These are phyloP conservation scores for Anthrax anthrax DNA, from an alignment of 2,888 invertebrate species.

Conservation along the genomic window DNA sequence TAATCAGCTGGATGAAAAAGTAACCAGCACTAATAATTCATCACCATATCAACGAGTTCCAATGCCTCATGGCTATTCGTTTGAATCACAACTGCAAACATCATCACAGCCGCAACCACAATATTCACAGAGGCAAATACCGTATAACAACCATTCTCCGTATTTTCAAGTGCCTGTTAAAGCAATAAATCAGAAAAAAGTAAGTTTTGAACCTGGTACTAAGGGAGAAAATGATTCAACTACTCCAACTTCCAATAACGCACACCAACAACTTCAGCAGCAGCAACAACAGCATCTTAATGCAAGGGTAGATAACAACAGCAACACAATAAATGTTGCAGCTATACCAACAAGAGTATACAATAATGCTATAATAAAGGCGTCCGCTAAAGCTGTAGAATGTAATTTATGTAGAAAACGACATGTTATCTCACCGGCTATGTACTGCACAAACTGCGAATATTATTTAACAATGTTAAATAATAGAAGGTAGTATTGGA, in stretches of 20 bases:
- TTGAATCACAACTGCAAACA: slow-evolving; percentile 30
- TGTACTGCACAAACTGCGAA: slow-evolving; percentile 82
- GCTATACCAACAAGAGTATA: slow-evolving; percentile 35
- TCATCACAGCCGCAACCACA: slow-evolving; percentile 27
- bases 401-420: slow-evolving; percentile 84
- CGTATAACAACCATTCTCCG: slow-evolving; percentile 38
- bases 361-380: slow-evolving; percentile 35
- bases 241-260: background rate
- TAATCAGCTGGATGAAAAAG: background rate
- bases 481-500: slow-evolving; percentile 24
- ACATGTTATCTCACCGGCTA: slow-evolving; percentile 57
- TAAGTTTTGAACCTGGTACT: slow-evolving; percentile 58
- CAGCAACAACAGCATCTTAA: slow-evolving; percentile 1
- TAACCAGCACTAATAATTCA: slow-evolving; percentile 14
- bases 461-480: slow-evolving; percentile 65
- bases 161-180: slow-evolving; percentile 52
- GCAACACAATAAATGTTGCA: slow-evolving; percentile 21
- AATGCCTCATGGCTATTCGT: slow-evolving; percentile 38
- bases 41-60: slow-evolving; percentile 48
- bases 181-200: slow-evolving; percentile 48
- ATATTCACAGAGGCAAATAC: slow-evolving; percentile 27
- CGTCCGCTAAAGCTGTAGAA: slow-evolving; percentile 44
- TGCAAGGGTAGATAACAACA: slow-evolving; percentile 1
- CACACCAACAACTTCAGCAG: slow-evolving; percentile 11
- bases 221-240: slow-evolving; percentile 44